A percentile compares a stretch with the other conserved stretches of the same genome.
phyloP scores from a whole-genome alignment of 2,888 invertebrate species.

The Smittia aterrima region DNA sequence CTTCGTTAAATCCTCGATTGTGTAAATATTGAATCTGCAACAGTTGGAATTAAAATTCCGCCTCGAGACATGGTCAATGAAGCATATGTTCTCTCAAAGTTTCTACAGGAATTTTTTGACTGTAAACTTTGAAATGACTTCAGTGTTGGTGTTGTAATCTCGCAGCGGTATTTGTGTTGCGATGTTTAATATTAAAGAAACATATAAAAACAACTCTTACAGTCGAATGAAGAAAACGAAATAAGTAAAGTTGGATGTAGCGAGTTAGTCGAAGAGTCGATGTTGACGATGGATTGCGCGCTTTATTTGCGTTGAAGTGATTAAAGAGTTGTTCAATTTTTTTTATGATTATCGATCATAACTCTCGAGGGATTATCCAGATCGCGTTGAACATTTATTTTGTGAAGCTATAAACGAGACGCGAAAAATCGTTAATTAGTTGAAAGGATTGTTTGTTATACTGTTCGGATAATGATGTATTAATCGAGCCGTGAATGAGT shows the following conservation, averaged over 20 bases:
- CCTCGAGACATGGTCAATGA: neutral
- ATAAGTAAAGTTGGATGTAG: neutral
- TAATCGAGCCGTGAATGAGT: too few species aligned
- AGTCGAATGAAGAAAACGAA: neutral
- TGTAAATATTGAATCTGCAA: neutral
- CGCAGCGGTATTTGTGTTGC: neutral
- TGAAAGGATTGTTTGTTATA: too few species aligned
- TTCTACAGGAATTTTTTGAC: neutral
- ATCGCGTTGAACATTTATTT: too few species aligned
- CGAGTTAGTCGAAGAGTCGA: conserved; percentile 14
- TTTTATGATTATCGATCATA: neutral
- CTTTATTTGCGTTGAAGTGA: neutral
- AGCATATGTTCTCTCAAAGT: neutral
- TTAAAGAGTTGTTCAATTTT: neutral
- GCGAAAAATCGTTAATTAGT: too few species aligned
- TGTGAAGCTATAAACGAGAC: too few species aligned
- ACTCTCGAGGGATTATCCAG: too few species aligned
- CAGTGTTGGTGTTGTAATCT: neutral
- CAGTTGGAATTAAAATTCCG: neutral
- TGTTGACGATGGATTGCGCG: conserved; percentile 15
- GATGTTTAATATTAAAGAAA: neutral
- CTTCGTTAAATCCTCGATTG: too few species aligned
- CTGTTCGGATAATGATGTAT: too few species aligned
- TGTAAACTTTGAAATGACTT: neutral
- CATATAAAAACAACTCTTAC: neutral